Evolutionary conservation across 2,888 invertebrate species (phyloP).

Genomic region (Cryptocephalus moraei): DNA sequence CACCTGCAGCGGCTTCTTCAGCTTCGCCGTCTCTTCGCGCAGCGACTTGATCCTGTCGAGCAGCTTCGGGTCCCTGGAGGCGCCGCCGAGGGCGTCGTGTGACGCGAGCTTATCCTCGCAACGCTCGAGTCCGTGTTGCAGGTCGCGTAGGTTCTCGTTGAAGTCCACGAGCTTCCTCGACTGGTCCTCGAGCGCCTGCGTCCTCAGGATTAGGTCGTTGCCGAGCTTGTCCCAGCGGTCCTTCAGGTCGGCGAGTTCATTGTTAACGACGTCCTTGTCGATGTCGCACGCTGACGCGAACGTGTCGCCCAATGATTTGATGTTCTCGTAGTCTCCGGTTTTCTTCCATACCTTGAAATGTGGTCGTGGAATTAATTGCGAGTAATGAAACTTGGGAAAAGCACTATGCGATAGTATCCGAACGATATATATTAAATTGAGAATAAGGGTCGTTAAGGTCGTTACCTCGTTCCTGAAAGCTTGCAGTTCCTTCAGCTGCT

Average conservation of each 20-base stretch:
- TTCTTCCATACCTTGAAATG: conserved; percentile 64
- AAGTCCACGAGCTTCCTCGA: conserved; percentile 74
- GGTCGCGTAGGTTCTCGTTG: conserved; percentile 70
- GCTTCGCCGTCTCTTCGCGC: conserved; percentile 67
- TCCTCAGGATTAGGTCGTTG: conserved; percentile 66
- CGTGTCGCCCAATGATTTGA: conserved; percentile 74
- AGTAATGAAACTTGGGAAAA: too few species aligned
- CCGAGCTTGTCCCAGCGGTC: conserved; percentile 87
- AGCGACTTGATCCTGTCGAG: conserved; percentile 75
- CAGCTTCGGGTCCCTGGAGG: conserved; percentile 73
- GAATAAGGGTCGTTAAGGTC: too few species aligned
- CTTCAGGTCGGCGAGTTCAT: conserved; percentile 70
- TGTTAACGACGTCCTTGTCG: conserved; percentile 82
- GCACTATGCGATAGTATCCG: too few species aligned
- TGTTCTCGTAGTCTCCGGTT: conserved; percentile 87
- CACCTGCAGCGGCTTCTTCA: conserved; percentile 61
- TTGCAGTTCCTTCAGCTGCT: conserved; percentile 79
- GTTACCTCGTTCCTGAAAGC: conserved; percentile 70
- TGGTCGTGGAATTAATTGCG: too few species aligned
- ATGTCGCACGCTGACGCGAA: conserved; percentile 82
- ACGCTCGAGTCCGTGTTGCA: conserved; percentile 75
- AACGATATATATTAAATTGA: too few species aligned
- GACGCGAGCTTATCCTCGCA: conserved; percentile 78
- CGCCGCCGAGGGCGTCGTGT: conserved; percentile 61
- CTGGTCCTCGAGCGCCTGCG: conserved; percentile 74